Percentiles rank a stretch among this genome's conserved stretches.
phyloP scores from a whole-genome alignment of 2,888 invertebrate species.

The Falcaria lacertinaria region DNA sequence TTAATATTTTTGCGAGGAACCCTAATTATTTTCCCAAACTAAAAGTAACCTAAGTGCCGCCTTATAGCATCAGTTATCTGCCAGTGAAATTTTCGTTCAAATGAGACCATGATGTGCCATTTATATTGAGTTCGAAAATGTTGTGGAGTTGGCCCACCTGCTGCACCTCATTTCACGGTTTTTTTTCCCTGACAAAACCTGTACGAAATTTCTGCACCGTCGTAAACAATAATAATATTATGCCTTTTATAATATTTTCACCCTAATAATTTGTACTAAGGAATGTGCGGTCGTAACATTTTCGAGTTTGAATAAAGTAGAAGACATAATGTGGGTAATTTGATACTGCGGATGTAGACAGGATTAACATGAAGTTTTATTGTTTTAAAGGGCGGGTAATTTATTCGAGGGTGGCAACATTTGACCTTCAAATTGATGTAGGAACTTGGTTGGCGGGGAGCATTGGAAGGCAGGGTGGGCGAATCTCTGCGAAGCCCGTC shows the following conservation, averaged over 20 bases:
- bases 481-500: constrained; percentile 62
- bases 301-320: not conserved
- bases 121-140: no score
- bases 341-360: not conserved
- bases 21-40: no score
- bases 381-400: constrained; percentile 10
- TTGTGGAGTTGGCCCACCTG: not conserved
- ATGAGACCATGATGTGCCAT: no score
- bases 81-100: no score
- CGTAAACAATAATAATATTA: constrained; percentile 2
- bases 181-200: not conserved
- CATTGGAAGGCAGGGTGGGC: constrained; percentile 40
- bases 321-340: not conserved
- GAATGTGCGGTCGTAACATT: not conserved
- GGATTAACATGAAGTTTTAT: not conserved
- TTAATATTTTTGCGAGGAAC: no score
- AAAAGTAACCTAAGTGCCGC: no score
- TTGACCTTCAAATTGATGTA: constrained; percentile 49
- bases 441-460: constrained; percentile 25
- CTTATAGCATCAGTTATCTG: no score
- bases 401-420: constrained; percentile 25
- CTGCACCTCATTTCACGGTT: not conserved
- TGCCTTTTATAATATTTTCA: not conserved
- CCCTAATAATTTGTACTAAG: constrained; percentile 1
- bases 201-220: not conserved